Percentiles rank a stretch among this genome's conserved stretches.
phyloP scores from a whole-genome alignment of 2,888 invertebrate species.

The Thera obeliscata region DNA sequence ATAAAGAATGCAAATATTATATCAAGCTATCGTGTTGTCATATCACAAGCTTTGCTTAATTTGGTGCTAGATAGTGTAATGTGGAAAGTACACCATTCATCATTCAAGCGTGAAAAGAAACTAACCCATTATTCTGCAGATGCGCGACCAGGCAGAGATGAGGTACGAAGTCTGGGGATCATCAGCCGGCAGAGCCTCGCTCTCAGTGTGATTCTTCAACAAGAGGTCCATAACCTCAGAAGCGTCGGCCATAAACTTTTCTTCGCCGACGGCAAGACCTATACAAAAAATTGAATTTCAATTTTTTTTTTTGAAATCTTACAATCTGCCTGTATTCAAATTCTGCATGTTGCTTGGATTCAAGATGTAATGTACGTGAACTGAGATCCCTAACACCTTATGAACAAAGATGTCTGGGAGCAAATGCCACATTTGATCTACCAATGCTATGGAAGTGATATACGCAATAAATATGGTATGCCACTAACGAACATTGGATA shows the following conservation, averaged over 20 bases:
- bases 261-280: constrained; percentile 90
- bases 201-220: constrained; percentile 94
- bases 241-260: constrained; percentile 95
- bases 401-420: constrained; percentile 19
- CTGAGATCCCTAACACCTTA: constrained; percentile 31
- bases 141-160: constrained; percentile 99
- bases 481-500: constrained; percentile 34
- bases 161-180: constrained; percentile 99
- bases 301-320: neutral
- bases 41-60: too few relatives aligned
- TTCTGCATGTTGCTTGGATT: too few relatives aligned
- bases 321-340: neutral
- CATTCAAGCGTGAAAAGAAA: neutral
- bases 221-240: constrained; percentile 98
- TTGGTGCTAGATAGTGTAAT: too few relatives aligned
- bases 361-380: constrained; percentile 25
- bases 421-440: constrained; percentile 28
- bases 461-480: constrained; percentile 23
- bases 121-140: constrained; percentile 94
- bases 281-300: too few relatives aligned
- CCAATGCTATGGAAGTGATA: constrained; percentile 36
- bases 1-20: too few relatives aligned
- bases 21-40: too few relatives aligned
- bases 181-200: constrained; percentile 93
- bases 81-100: neutral